Conservation (phyloP, 2,888 invertebrate genomes). For the Busseola fusca region DNA sequence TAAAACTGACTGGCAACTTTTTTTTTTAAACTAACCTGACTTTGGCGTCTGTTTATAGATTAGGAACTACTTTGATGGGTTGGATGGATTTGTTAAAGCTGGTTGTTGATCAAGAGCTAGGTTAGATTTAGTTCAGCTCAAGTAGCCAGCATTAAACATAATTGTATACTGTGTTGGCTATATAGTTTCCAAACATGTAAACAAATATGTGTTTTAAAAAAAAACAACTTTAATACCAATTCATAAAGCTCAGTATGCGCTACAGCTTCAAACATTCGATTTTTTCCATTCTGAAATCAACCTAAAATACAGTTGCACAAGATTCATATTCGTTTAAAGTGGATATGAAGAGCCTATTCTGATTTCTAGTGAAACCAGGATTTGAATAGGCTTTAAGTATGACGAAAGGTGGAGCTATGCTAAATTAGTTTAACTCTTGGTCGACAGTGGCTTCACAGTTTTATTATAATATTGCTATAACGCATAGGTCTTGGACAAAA, state of each 20-base stretch:
- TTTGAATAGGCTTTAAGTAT: background rate
- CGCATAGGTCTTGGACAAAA: background rate
- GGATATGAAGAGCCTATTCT: no score
- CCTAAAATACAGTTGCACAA: background rate
- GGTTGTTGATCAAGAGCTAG: background rate
- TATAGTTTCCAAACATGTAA: background rate
- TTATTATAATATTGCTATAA: background rate
- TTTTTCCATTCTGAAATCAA: background rate
- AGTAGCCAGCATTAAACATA: background rate
- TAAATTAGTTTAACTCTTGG: background rate
- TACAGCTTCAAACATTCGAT: background rate
- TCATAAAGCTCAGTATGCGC: background rate
- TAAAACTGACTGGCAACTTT: constrained; percentile 25
- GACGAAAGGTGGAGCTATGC: background rate
- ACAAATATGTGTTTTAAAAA: background rate
- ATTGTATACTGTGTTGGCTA: background rate
- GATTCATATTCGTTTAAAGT: background rate
- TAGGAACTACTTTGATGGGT: constrained; percentile 24
- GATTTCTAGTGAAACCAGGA: no score
- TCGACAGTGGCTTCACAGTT: background rate
- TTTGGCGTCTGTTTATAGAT: background rate
- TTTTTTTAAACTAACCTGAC: background rate
- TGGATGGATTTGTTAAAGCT: background rate
- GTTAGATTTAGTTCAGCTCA: background rate
- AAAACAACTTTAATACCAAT: background rate